Conservation (phyloP, 2,888 invertebrate genomes). For the Parnassius mnemosyne region DNA sequence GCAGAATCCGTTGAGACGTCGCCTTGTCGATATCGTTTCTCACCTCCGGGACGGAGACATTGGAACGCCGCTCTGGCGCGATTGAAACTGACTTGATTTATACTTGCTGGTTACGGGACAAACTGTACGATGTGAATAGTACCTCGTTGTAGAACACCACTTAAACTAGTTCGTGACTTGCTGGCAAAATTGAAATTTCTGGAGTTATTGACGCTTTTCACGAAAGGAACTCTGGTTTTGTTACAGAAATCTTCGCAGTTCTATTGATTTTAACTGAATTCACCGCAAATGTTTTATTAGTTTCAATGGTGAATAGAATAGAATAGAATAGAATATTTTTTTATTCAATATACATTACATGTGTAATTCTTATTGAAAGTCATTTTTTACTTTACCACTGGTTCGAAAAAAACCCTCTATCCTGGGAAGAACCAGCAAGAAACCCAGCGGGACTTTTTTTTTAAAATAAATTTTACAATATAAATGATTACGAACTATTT, state of each 20-base stretch:
- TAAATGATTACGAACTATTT: no score
- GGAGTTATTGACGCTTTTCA: slow-evolving; percentile 6
- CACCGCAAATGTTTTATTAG: not conserved
- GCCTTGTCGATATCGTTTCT: slow-evolving; percentile 14
- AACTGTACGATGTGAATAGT: slow-evolving; percentile 5
- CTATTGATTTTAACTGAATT: not conserved
- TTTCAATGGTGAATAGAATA: no score
- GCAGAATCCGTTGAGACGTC: slow-evolving; percentile 18
- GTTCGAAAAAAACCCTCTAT: no score
- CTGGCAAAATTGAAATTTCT: slow-evolving; percentile 21
- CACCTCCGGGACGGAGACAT: slow-evolving; percentile 11
- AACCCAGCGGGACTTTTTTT: no score
- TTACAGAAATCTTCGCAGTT: slow-evolving; percentile 6
- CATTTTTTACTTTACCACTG: no score
- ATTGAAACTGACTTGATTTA: slow-evolving; percentile 22
- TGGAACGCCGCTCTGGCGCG: slow-evolving; percentile 4
- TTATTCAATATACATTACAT: no score
- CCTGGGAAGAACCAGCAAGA: no score
- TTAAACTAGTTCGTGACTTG: slow-evolving; percentile 16
- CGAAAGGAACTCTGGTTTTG: slow-evolving; percentile 12
- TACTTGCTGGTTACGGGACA: slow-evolving; percentile 7
- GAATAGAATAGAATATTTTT: no score
- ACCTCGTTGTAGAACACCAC: slow-evolving; percentile 6
- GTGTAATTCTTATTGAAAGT: no score
- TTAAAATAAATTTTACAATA: no score